These are phyloP conservation scores for Chaetophractus vellerosus DNA, from an alignment of 2,797 vertebrate genomes.

Conservation along the genomic window DNA sequence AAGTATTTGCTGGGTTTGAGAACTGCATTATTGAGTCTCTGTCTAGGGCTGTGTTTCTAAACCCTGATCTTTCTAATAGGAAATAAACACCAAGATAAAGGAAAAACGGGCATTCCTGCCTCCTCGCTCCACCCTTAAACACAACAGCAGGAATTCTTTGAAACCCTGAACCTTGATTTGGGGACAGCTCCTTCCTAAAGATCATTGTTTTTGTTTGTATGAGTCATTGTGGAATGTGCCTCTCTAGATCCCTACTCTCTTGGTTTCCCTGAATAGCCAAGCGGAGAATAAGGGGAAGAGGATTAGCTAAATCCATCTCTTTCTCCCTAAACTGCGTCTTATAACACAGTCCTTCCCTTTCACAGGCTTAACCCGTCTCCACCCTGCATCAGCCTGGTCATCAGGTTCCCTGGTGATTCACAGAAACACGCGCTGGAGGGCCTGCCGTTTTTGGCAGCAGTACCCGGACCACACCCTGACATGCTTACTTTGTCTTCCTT, in stretches of 20 bases:
- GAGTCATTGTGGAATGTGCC: not conserved
- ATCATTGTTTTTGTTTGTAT: not conserved
- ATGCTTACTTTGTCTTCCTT: not conserved
- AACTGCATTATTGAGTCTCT: not conserved
- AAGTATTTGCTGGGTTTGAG: not conserved
- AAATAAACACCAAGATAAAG: not conserved
- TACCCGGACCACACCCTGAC: not conserved
- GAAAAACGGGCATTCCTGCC: not conserved
- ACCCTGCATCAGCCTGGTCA: constrained; percentile 29
- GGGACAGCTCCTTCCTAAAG: not conserved
- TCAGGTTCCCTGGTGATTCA: constrained; percentile 64
- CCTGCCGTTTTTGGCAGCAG: not conserved
- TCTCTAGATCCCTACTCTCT: not conserved
- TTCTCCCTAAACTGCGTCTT: not conserved
- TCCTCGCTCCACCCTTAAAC: not conserved
- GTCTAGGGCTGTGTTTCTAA: not conserved
- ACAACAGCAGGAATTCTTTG: not conserved
- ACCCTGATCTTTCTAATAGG: constrained; percentile 3
- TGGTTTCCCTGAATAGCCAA: not conserved
- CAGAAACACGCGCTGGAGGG: not conserved
- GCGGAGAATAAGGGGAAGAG: not conserved
- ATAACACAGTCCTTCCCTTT: not conserved
- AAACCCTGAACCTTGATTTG: constrained; percentile 20
- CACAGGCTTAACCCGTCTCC: not conserved
- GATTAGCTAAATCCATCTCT: not conserved